Evolutionary conservation across 2,888 invertebrate genomes (phyloP).

Genomic region (Oligia fasciuncula): DNA sequence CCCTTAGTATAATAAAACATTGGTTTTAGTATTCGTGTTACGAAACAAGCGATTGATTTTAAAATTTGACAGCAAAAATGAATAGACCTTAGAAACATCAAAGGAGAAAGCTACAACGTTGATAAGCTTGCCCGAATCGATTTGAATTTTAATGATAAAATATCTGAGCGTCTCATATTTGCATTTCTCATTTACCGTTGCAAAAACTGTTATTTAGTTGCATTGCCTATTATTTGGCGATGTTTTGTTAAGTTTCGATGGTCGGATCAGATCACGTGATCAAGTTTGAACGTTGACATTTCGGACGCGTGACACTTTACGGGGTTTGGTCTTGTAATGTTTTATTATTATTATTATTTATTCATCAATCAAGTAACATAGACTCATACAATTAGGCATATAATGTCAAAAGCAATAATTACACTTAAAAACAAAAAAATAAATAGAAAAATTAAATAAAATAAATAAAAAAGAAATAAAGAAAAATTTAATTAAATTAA

Average conservation of each 20-base stretch:
- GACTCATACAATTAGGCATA: too few relatives aligned
- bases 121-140: not conserved
- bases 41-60: not conserved
- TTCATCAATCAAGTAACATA: too few relatives aligned
- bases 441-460: too few relatives aligned
- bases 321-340: not conserved
- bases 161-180: constrained; percentile 18
- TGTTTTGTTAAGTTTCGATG: not conserved
- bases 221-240: not conserved
- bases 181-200: constrained; percentile 22
- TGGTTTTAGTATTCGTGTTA: not conserved
- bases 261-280: not conserved
- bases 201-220: not conserved
- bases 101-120: constrained; percentile 13
- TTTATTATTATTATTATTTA: not conserved
- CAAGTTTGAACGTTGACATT: not conserved
- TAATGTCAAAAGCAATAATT: too few relatives aligned
- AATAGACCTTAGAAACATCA: not conserved
- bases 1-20: not conserved
- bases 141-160: constrained; percentile 35
- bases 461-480: too few relatives aligned
- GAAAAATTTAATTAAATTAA: too few relatives aligned
- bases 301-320: not conserved
- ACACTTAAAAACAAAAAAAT: too few relatives aligned
- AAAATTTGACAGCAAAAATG: not conserved